Base-by-base conservation (phyloP, 1,140 invertebrate genomes). In the Heliothis virescens region DNA sequence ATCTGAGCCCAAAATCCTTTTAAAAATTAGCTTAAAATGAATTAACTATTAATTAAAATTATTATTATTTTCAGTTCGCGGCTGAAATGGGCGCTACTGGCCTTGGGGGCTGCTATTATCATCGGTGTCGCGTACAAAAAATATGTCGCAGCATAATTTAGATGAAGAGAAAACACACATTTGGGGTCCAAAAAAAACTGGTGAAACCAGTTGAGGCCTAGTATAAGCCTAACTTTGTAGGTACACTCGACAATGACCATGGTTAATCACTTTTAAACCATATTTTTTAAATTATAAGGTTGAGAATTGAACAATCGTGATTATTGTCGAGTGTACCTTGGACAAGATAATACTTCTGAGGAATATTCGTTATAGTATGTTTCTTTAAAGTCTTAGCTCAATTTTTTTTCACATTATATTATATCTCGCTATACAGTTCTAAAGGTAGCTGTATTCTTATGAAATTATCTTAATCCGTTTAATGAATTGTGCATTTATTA, bases 41-140 rank as follows among this genome's bases (percentile, higher is more conserved):
- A 60, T 3, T 29, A 0, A 21, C n/a, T n/a, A n/a, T n/a, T n/a
- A n/a, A n/a, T n/a, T n/a, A n/a, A n/a, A n/a, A n/a, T n/a, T n/a
- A 26, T 15, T 59, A 47, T 63, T 83, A 78, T 83, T 83, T 88
- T 78, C 85, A 94, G 90, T 53, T 91, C 87, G 60, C 89, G 83
- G 79, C 88, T 89, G 85, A 93, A 88, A 76, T 95, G 84, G 90
- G 89, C 83, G 50, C 82, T 86, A 65, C 63, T 85, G 71, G 90
- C 89, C 1, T 77, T 91, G 21, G 89, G 86, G 0, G 86, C 85
- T 0, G 90, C 89, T 7, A 79, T 94, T 26, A 50, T 94, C 5
- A 79, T 95, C 47, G 94, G 93, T 16, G 48, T 95, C 34, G 87
- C 81, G 12, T 65, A 89, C 18, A 90, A 90, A 80, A 90, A 89